phyloP scores from a whole-genome alignment of 2,888 invertebrate genomes.

The Tolmerus cingulatus region DNA sequence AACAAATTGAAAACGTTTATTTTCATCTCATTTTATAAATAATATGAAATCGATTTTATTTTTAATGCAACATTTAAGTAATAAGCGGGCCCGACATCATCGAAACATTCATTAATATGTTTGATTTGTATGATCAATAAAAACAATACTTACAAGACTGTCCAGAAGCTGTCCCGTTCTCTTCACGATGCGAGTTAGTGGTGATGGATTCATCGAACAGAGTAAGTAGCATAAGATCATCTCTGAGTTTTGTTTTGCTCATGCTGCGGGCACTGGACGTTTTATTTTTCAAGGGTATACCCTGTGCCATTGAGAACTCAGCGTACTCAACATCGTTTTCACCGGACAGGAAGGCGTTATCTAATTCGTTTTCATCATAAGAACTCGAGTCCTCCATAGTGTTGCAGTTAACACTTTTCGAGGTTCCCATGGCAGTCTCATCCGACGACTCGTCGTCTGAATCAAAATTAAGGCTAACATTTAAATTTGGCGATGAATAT shows the following conservation, averaged over 20 bases:
- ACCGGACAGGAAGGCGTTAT: conserved; percentile 84
- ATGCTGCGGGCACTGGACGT: background rate
- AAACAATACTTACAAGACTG: conserved; percentile 39
- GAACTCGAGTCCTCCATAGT: conserved; percentile 71
- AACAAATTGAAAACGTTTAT: no score
- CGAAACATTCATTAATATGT: no score
- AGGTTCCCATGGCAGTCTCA: conserved; percentile 3
- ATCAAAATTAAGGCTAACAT: conserved; percentile 46
- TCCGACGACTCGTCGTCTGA: conserved; percentile 44
- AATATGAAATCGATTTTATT: no score
- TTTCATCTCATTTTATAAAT: no score
- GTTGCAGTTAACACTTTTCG: conserved; percentile 57
- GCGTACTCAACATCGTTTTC: conserved; percentile 76
- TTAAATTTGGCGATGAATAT: conserved; percentile 65
- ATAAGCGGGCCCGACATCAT: no score
- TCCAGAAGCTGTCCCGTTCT: background rate
- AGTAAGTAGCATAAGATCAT: conserved; percentile 69
- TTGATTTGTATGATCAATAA: background rate
- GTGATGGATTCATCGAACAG: conserved; percentile 62
- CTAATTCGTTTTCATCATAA: conserved; percentile 83
- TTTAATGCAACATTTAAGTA: no score
- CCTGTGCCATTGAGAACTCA: conserved; percentile 64
- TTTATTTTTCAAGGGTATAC: conserved; percentile 39
- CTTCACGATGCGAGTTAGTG: background rate
- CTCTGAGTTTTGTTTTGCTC: conserved; percentile 56